Evolutionary conservation across 2,888 invertebrate genomes (phyloP), one percentile per base, ranked within the genome.

Genomic region (Drosophila merina): DNA sequence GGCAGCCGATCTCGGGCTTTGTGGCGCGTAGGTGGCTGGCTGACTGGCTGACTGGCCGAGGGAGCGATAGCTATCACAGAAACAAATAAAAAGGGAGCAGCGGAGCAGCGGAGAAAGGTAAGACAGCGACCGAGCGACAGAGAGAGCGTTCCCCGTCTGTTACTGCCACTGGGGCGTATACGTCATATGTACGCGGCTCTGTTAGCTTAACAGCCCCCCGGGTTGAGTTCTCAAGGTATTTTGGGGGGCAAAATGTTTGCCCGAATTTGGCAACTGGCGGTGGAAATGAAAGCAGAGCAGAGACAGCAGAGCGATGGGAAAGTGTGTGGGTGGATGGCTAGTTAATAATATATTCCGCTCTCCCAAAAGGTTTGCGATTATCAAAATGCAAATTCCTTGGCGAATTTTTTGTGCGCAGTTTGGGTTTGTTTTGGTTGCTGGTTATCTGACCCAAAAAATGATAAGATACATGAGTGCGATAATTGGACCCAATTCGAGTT

Each of bases 401-500:
- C 42, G n/a, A 30, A 47, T 31, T 28, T 20, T 60, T 50, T 20
- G 40, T 62, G 62, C 55, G 55, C 70, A 67, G 45, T 28, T 50
- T 57, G 51, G 42, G 57, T 58, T 47, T 30, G 47, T 55, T 55
- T 50, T 30, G 10, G 12, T 31, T 60, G 48, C 67, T 36, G 26
- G 26, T 67, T 67, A 45, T 55, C 38, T 55, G 40, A 42, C 7
- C n/a, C 51, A 10, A 14, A 55, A 51, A 52, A 48, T 70, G 70
- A 70, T 70, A 70, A 70, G 55, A 62, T 54, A 60, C 12, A 26
- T 30, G 25, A 20, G 8, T 8, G 40, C 38, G 64, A 48, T 75
- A 75, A 79, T 75, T 75, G 75, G 66, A 73, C 42, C 57, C 69
- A 86, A 84, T 79, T 79, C 55, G 66, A 64, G 77, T 86, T 86